These are phyloP conservation scores for Nesogale talazaci DNA, from an alignment of 2,113 vertebrate species.

Conservation along the genomic window DNA sequence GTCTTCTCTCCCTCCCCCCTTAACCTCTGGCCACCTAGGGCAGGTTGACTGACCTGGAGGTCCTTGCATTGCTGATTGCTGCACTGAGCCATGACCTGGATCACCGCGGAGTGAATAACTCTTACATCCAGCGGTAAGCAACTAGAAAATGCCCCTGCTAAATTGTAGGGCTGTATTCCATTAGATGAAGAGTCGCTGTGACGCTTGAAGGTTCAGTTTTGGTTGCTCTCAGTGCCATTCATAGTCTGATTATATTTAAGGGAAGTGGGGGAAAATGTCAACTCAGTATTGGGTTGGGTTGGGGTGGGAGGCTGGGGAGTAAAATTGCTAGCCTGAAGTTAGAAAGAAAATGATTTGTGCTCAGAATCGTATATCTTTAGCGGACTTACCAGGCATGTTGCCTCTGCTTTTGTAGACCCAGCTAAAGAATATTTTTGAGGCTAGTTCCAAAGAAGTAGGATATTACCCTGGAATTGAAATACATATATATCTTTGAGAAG, in stretches of 20 bases:
- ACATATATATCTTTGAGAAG: background rate
- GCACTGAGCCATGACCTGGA: constrained; percentile 97
- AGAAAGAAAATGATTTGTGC: background rate
- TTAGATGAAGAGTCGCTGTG: background rate
- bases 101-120: constrained; percentile 98
- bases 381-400: background rate
- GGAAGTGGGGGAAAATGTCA: background rate
- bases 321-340: background rate
- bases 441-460: background rate
- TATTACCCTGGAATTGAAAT: background rate
- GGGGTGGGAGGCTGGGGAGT: too few species aligned
- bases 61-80: constrained; percentile 96
- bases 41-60: constrained; percentile 93
- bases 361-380: background rate
- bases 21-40: constrained; percentile 81
- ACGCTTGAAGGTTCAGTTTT: background rate
- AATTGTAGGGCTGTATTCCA: background rate
- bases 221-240: background rate
- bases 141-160: background rate
- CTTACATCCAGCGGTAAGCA: constrained; percentile 96
- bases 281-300: background rate
- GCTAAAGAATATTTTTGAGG: background rate
- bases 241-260: constrained; percentile 11
- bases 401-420: background rate
- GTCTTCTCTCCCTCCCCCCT: background rate